Percentiles rank a stretch among this genome's conserved stretches.
Conservation (phyloP, 2,888 invertebrate species). For the Hypselothyrea guttata region DNA sequence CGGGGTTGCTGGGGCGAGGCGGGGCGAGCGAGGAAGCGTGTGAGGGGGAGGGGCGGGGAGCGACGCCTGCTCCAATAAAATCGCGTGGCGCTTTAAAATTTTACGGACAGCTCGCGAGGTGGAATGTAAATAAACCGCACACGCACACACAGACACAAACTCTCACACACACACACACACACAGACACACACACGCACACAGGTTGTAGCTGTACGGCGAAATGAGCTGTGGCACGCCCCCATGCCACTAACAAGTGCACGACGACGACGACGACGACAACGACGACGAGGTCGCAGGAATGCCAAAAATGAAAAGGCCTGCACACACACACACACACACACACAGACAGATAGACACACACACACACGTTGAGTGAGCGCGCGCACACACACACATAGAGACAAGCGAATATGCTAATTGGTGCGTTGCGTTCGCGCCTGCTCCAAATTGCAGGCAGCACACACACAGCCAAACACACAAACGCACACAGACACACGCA, state of each 20-base stretch:
- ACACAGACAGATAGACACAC: constrained; percentile 27
- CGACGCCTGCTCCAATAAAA: constrained; percentile 75
- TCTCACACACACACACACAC: constrained; percentile 20
- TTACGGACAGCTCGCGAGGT: constrained; percentile 72
- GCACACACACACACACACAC: constrained; percentile 33
- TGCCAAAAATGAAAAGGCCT: constrained; percentile 68
- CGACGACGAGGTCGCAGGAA: constrained; percentile 47
- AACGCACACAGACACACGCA: constrained; percentile 1
- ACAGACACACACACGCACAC: constrained; percentile 9
- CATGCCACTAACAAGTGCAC: constrained; percentile 58
- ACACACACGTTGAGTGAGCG: constrained; percentile 8
- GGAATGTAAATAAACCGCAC: constrained; percentile 60
- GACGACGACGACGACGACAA: constrained; percentile 31
- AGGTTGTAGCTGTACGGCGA: constrained; percentile 42
- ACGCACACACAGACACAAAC: constrained; percentile 26
- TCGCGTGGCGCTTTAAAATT: constrained; percentile 72
- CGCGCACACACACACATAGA: constrained; percentile 42
- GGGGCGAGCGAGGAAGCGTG: neutral
- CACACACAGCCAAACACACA: constrained; percentile 22
- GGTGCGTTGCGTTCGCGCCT: constrained; percentile 74
- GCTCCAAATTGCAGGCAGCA: constrained; percentile 61
- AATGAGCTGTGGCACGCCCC: constrained; percentile 72
- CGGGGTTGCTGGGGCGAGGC: constrained; percentile 59
- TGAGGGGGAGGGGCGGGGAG: constrained; percentile 22
- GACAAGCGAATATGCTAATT: constrained; percentile 80